Evolutionary conservation across 2,888 invertebrate species (phyloP).

Genomic region (Dryobota labecula): DNA sequence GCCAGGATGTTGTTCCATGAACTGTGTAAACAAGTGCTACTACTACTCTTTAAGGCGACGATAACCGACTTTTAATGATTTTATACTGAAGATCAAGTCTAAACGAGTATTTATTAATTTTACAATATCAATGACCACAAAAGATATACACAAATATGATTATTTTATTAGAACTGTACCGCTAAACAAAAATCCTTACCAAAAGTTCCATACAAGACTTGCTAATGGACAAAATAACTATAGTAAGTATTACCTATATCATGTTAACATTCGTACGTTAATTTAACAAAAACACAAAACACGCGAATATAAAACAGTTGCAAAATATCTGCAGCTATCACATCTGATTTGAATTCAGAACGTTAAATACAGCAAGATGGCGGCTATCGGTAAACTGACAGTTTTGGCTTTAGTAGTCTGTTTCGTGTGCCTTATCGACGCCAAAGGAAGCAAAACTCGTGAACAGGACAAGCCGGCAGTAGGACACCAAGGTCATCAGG

Average conservation of each 20-base stretch:
- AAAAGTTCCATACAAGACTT: constrained; percentile 22
- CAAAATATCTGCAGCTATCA: neutral
- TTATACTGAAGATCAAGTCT: too few relatives aligned
- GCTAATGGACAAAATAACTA: constrained; percentile 31
- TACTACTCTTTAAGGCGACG: too few relatives aligned
- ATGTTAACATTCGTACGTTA: constrained; percentile 26
- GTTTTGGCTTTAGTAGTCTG: constrained; percentile 71
- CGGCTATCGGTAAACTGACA: constrained; percentile 70
- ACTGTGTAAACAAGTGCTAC: too few relatives aligned
- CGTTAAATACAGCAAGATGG: constrained; percentile 69
- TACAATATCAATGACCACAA: constrained; percentile 3
- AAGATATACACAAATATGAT: constrained; percentile 21
- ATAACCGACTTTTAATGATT: too few relatives aligned
- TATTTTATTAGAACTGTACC: constrained; percentile 38
- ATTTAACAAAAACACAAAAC: constrained; percentile 62
- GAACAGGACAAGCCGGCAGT: constrained; percentile 28
- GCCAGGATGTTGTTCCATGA: too few relatives aligned
- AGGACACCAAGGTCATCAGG: constrained; percentile 22
- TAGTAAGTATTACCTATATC: neutral
- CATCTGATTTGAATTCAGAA: constrained; percentile 43
- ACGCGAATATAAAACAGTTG: constrained; percentile 40
- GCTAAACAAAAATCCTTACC: constrained; percentile 34
- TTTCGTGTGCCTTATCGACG: constrained; percentile 66
- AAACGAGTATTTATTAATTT: too few relatives aligned
- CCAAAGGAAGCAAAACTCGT: constrained; percentile 41